Evolutionary conservation across 1,140 invertebrate species (phyloP).

Genomic region (Stegodyphus dumicola): DNA sequence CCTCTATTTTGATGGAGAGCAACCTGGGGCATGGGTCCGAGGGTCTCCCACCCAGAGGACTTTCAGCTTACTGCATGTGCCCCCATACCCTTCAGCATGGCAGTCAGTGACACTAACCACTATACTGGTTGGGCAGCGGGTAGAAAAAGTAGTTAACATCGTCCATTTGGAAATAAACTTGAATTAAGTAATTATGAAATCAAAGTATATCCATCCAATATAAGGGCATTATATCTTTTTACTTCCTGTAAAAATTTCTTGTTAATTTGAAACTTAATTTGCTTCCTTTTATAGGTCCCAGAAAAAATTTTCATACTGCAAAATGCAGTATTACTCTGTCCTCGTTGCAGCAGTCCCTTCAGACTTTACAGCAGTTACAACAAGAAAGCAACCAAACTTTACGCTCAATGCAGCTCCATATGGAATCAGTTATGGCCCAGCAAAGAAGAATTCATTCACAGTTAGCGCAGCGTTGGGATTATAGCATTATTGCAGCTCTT

Average conservation of each 20-base stretch:
- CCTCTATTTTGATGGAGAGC: too few species aligned
- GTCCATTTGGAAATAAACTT: too few species aligned
- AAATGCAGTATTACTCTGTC: conserved; percentile 16
- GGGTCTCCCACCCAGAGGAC: too few species aligned
- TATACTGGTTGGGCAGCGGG: too few species aligned
- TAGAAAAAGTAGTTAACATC: too few species aligned
- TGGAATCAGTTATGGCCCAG: conserved; percentile 56
- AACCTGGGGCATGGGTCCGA: too few species aligned
- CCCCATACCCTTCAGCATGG: too few species aligned
- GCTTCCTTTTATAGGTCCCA: conserved; percentile 5
- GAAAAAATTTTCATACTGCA: conserved; percentile 33
- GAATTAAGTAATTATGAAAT: too few species aligned
- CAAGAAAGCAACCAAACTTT: conserved; percentile 48
- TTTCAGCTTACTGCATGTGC: too few species aligned
- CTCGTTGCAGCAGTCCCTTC: conserved; percentile 43
- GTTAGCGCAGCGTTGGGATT: conserved; percentile 35
- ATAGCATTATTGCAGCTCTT: conserved; percentile 30
- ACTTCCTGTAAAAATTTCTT: background rate
- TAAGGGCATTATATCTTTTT: background rate
- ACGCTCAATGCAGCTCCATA: conserved; percentile 32
- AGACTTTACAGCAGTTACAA: conserved; percentile 32
- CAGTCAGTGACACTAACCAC: too few species aligned
- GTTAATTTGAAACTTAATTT: background rate
- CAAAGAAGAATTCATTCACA: conserved; percentile 39
- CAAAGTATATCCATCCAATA: too few species aligned